Evolutionary conservation across 2,888 invertebrate species (phyloP).

Genomic region (Drosophila nr. medialis): DNA sequence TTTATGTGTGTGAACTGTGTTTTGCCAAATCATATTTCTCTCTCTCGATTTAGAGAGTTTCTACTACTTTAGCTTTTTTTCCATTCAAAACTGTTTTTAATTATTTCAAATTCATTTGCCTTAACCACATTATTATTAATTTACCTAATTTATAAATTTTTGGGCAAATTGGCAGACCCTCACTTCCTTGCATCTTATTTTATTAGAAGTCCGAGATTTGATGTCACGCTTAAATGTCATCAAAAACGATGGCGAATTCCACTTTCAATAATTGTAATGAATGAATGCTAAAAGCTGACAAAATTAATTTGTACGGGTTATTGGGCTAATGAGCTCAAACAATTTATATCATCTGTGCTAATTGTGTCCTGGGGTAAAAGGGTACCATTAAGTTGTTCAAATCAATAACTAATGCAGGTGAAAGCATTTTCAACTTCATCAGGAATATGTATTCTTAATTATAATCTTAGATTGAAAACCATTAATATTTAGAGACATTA

Average conservation of each 20-base stretch:
- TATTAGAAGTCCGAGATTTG: background rate
- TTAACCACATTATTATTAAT: background rate
- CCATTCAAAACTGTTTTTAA: too few species aligned
- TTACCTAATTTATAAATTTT: background rate
- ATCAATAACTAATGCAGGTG: background rate
- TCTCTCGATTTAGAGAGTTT: background rate
- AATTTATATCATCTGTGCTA: conserved; percentile 22
- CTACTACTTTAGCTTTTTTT: too few species aligned
- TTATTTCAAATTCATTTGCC: too few species aligned
- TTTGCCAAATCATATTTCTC: background rate
- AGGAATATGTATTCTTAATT: background rate
- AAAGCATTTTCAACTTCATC: background rate
- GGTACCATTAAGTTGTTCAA: background rate
- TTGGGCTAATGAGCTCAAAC: conserved; percentile 16
- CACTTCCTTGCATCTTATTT: background rate
- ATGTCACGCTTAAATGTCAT: conserved; percentile 21
- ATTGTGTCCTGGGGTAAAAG: background rate
- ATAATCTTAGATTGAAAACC: background rate
- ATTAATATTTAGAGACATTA: background rate
- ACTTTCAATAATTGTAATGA: conserved; percentile 58
- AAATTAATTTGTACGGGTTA: conserved; percentile 41
- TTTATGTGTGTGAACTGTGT: background rate
- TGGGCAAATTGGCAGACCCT: background rate
- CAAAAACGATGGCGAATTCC: conserved; percentile 14
- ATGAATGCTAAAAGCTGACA: conserved; percentile 29